Evolutionary conservation across 2,113 vertebrate genomes (phyloP), one percentile per base, ranked within the genome.

Genomic region (Xenus cinereus): DNA sequence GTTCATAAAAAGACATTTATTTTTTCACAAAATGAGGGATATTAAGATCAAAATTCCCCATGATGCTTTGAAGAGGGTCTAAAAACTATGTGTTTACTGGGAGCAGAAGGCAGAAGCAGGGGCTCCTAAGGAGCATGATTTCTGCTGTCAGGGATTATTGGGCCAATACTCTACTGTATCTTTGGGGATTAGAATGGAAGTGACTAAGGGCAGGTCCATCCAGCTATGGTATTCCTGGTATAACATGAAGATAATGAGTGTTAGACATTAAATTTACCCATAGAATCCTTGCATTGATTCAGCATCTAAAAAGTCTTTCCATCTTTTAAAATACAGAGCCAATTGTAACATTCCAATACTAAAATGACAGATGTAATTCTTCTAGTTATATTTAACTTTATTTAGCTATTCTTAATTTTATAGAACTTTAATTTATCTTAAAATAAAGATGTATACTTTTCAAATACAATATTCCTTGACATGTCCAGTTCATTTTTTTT

Each of bases 341-440:
- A 94, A 94, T 94, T 95, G 33, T 53, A 54, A 27, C 39, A 86
- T 75, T 77, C 39, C 80, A 81, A 46, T 84, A 94, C 68, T 92
- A 80, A 96, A 96, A 95, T 86, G 33, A 94, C 56, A 97, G 79
- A 63, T 90, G 64, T 94, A 86, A 68, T 92, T 89, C 20, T 91
- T 96, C 92, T 94, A 94, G 56, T 91, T 88, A 93, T 89, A 96
- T 94, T 95, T 95, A 92, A 95, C 82, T 96, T 95, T 93, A 93
- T 97, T 95, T 66, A 85, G 43, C 90, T 94, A 48, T 77, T 94
- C 57, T 94, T 85, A 86, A 53, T 90, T 83, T 84, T 78, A 74
- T 89, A 80, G 89, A 51, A 68, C 59, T 93, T 88, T 71, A 59
- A 80, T 95, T 94, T 84, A 71, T 87, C 77, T 89, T 93, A 90